Evolutionary conservation across 2,888 invertebrate genomes (phyloP), one percentile per base, ranked within the genome.

Genomic region (Troilus luridus): DNA sequence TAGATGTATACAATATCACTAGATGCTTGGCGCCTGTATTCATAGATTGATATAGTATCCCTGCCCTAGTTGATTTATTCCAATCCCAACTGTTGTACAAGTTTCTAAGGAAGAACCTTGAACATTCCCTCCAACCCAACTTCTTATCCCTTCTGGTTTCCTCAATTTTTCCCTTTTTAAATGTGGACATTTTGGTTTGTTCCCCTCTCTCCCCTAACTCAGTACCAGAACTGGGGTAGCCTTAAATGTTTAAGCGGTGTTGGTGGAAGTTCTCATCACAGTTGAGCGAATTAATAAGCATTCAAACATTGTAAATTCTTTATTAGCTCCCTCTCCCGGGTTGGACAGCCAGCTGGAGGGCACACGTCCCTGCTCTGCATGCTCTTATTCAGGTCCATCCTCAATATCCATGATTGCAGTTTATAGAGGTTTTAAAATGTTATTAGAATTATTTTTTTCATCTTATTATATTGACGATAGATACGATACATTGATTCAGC

Each of bases 211-310:
- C 17, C 0, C 72, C 27, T 17, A 77, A 19, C 19, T 27, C 41
- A 17, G 41, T 27, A 19, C 9, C 8, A n/a, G 27, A 27, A 67
- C 12, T 24, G 11, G 1, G 41, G 67, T 41, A 77, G 27, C 27
- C 72, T 19, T 77, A 41, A 77, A 77, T 77, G 41, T 41, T 77
- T 77, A 77, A 77, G 17, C 27, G 11, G 41, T 41, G 72, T 41
- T 41, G 41, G 72, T 41, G 2, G 17, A 77, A 77, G 72, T 77
- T 77, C 72, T 77, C 72, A 77, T 77, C 72, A 27, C 72, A 77
- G 72, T 77, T 77, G 72, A 77, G 72, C 14, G 72, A 77, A 77
- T 77, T 41, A 77, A 77, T 77, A 77, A 77, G 27, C 72, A 27
- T 77, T 77, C 72, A 27, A 77, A 27, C 72, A 77, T 27, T 41